Conservation (phyloP, 2,113 vertebrate genomes). For the Candoia aspera region DNA sequence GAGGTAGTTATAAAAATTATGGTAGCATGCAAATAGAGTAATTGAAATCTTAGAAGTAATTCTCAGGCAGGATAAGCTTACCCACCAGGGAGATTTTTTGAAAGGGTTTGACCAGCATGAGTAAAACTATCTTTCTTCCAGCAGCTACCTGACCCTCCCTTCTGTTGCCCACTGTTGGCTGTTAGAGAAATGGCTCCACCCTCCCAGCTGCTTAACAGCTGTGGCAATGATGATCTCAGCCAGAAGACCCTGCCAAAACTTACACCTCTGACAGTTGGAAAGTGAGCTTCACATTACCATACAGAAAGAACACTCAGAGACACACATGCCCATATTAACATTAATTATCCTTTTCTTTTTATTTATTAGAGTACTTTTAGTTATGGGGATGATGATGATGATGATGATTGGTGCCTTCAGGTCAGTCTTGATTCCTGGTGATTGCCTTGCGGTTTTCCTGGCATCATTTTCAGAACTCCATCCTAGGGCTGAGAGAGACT, state of each 20-base stretch:
- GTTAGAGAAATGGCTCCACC: background rate
- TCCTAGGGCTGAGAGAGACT: background rate
- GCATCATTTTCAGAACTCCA: background rate
- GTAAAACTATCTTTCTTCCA: background rate
- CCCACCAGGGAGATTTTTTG: background rate
- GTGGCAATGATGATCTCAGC: background rate
- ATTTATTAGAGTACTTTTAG: background rate
- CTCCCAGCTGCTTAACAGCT: background rate
- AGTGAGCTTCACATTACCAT: background rate
- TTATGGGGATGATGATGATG: background rate
- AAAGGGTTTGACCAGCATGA: background rate
- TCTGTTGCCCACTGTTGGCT: background rate
- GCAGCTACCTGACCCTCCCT: background rate
- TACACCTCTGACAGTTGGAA: background rate
- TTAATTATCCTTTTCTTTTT: background rate
- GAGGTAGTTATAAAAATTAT: background rate
- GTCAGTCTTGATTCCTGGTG: background rate
- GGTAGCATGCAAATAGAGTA: background rate
- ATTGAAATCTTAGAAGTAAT: background rate
- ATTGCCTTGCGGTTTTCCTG: background rate
- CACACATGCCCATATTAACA: background rate
- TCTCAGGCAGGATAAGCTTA: background rate
- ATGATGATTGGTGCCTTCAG: background rate
- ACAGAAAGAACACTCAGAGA: background rate
- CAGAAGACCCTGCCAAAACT: background rate